Conservation (phyloP, 1,140 invertebrate genomes). For the Paralvinella palmiformis region DNA sequence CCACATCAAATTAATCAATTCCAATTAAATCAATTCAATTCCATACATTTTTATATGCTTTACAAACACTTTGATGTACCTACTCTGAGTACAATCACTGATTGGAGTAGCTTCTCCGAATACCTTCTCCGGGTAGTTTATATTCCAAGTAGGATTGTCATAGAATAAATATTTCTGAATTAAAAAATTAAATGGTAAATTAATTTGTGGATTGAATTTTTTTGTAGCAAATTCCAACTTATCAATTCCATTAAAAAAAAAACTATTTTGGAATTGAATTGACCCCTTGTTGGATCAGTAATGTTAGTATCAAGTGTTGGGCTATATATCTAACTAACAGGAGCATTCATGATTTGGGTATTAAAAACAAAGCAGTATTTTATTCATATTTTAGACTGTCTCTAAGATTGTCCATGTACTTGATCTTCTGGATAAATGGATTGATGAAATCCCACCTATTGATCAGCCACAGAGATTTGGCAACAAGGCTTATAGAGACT, state of each 20-base stretch:
- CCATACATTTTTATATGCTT: no score
- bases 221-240: no score
- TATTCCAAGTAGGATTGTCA: no score
- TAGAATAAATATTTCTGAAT: no score
- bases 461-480: conserved; percentile 95
- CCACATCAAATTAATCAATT: no score
- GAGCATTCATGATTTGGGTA: background rate
- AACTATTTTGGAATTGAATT: background rate
- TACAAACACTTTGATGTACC: no score
- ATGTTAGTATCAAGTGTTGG: background rate
- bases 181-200: no score
- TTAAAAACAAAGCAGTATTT: conserved; percentile 10
- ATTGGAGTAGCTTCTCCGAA: background rate
- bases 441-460: conserved; percentile 80
- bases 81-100: background rate
- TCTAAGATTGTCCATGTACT: conserved; percentile 64
- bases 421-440: conserved; percentile 66
- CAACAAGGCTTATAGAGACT: conserved; percentile 85
- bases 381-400: conserved; percentile 49
- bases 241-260: background rate
- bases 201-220: no score
- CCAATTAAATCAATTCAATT: no score
- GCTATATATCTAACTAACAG: background rate
- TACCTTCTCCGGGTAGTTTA: no score
- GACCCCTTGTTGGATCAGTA: background rate